These are phyloP conservation scores for Willisornis vidua DNA, from an alignment of 2,113 vertebrate species.

Conservation along the genomic window DNA sequence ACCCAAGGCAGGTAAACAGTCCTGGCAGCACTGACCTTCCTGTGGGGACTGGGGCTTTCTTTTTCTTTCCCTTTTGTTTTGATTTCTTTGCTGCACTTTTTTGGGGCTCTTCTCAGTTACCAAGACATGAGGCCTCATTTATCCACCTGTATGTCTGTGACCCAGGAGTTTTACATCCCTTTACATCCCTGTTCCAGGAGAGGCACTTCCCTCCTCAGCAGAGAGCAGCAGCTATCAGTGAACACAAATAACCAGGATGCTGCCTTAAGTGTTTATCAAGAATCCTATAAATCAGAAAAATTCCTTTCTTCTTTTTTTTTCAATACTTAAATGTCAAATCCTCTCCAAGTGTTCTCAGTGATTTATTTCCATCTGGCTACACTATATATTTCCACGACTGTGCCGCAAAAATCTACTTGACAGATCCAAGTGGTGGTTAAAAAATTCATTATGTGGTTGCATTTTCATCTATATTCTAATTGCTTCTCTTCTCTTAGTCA, in stretches of 20 bases:
- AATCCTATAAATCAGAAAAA: background rate
- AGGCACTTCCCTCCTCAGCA: background rate
- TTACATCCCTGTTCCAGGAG: background rate
- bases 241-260: background rate
- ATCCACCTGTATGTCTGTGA: background rate
- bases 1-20: background rate
- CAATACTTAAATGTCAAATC: conserved; percentile 25
- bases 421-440: conserved; percentile 52
- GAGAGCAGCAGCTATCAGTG: background rate
- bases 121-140: rapidly evolving
- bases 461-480: conserved; percentile 50
- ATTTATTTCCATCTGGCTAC: conserved; percentile 43
- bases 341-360: background rate
- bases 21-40: background rate
- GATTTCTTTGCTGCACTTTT: background rate
- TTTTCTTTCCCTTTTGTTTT: background rate
- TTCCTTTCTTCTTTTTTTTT: background rate
- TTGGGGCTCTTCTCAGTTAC: background rate
- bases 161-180: background rate
- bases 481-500: conserved; percentile 42
- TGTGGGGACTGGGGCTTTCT: background rate
- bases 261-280: background rate
- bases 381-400: background rate
- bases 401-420: conserved; percentile 22
- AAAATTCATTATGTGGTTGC: conserved; percentile 48